Evolutionary conservation across 2,113 vertebrate species (phyloP).

Genomic region (Riparia riparia): DNA sequence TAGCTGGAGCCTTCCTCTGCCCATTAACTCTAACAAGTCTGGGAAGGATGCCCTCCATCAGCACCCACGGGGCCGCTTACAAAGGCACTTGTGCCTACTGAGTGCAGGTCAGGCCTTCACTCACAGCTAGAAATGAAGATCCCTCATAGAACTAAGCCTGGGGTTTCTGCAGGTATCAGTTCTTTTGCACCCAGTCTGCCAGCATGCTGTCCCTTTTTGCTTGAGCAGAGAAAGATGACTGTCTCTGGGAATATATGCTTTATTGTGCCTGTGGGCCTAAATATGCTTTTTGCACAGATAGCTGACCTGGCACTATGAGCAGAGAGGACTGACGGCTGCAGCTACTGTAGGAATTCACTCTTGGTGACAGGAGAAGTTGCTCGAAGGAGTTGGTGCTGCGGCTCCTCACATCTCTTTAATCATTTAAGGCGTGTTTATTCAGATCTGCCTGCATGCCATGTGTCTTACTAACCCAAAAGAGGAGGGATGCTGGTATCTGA

Average conservation of each 20-base stretch:
- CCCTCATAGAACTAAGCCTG: not conserved
- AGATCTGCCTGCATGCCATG: not conserved
- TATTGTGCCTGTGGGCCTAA: not conserved
- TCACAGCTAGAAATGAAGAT: not conserved
- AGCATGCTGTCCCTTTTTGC: not conserved
- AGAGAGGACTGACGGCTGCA: not conserved
- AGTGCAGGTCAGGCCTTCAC: not conserved
- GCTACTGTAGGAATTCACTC: not conserved
- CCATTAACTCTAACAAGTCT: not conserved
- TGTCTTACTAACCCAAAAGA: not conserved
- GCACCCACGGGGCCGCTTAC: fast-evolving
- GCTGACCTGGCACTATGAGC: not conserved
- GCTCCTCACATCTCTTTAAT: not conserved
- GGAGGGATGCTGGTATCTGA: not conserved
- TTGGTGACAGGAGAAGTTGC: not conserved
- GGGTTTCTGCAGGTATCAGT: not conserved
- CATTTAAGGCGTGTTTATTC: not conserved
- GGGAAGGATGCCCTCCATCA: not conserved
- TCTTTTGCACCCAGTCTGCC: not conserved
- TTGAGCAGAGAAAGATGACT: not conserved
- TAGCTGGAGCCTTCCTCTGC: not conserved
- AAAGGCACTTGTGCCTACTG: not conserved
- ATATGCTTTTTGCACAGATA: not conserved
- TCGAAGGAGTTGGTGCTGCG: not conserved
- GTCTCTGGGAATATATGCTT: not conserved